Evolutionary conservation across 2,113 vertebrate species (phyloP).

Genomic region (Thamnophis sirtalis): DNA sequence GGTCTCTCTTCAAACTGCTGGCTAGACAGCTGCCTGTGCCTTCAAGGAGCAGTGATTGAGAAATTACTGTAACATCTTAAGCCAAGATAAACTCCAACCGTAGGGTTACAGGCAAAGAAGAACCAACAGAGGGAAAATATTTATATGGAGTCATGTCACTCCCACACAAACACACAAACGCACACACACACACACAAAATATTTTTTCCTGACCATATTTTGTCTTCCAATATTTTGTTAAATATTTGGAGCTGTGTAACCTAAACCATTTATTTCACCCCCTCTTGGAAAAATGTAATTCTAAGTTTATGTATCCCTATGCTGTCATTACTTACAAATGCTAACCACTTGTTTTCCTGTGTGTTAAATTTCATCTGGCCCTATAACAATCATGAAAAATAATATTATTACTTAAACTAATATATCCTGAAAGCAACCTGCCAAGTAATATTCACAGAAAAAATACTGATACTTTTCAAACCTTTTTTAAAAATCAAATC

Average conservation of each 20-base stretch:
- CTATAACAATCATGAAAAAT: slow-evolving; percentile 37
- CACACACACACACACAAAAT: slow-evolving; percentile 46
- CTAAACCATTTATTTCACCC: slow-evolving; percentile 38
- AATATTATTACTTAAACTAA: background rate
- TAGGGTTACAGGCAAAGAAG: slow-evolving; percentile 64
- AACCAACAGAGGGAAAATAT: slow-evolving; percentile 45
- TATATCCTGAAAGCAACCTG: background rate
- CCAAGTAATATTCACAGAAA: background rate
- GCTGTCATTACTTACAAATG: slow-evolving; percentile 42
- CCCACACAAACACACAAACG: slow-evolving; percentile 18
- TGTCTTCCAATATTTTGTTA: slow-evolving; percentile 46
- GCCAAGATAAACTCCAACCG: slow-evolving; percentile 74
- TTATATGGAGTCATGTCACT: slow-evolving; percentile 17
- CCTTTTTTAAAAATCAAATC: background rate
- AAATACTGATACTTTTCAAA: background rate
- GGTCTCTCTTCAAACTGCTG: slow-evolving; percentile 71
- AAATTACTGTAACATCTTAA: slow-evolving; percentile 74
- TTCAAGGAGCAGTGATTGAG: slow-evolving; percentile 59
- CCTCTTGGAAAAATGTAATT: slow-evolving; percentile 37
- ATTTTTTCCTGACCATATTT: slow-evolving; percentile 31
- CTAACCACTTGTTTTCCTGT: slow-evolving; percentile 51
- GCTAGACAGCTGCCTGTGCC: slow-evolving; percentile 73
- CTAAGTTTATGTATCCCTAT: slow-evolving; percentile 35
- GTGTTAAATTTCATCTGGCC: slow-evolving; percentile 51
- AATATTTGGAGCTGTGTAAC: slow-evolving; percentile 43